Evolutionary conservation across 1,140 invertebrate genomes (phyloP).

Genomic region (Nilaparvata lugens): DNA sequence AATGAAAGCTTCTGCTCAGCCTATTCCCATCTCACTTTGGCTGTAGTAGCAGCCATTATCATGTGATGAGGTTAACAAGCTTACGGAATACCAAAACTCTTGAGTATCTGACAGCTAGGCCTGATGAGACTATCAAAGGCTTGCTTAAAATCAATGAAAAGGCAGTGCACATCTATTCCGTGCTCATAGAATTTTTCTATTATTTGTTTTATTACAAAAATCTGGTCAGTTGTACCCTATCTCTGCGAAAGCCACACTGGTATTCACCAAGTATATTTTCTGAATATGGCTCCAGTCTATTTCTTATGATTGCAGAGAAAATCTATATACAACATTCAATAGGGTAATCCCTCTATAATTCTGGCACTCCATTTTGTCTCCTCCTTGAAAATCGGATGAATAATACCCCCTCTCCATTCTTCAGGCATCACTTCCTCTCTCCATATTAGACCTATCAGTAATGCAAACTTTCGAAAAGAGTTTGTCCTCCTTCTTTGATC

Average conservation of each 20-base stretch:
- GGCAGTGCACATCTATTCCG: not conserved
- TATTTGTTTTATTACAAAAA: conserved; percentile 15
- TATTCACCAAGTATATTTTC: conserved; percentile 7
- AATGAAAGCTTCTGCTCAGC: not conserved
- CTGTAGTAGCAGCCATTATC: not conserved
- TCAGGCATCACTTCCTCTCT: conserved; percentile 14
- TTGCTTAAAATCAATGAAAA: not conserved
- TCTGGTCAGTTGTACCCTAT: conserved; percentile 9
- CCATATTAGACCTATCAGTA: conserved; percentile 13
- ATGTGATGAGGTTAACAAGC: not conserved
- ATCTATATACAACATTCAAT: conserved; percentile 15
- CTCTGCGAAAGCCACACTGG: conserved; percentile 1
- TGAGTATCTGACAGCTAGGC: not conserved
- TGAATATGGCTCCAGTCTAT: not conserved
- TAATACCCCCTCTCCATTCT: conserved; percentile 9
- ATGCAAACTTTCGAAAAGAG: not conserved
- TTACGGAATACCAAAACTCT: not conserved
- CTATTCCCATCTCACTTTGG: not conserved
- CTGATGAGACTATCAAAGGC: not conserved
- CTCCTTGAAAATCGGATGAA: conserved; percentile 17
- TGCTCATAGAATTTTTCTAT: conserved; percentile 8
- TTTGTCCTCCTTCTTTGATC: conserved; percentile 4
- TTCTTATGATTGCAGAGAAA: not conserved
- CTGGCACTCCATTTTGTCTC: conserved; percentile 15
- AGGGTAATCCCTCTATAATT: conserved; percentile 22